Conservation (phyloP, 1,140 invertebrate species). For the Anoplolepis gracilipes region DNA sequence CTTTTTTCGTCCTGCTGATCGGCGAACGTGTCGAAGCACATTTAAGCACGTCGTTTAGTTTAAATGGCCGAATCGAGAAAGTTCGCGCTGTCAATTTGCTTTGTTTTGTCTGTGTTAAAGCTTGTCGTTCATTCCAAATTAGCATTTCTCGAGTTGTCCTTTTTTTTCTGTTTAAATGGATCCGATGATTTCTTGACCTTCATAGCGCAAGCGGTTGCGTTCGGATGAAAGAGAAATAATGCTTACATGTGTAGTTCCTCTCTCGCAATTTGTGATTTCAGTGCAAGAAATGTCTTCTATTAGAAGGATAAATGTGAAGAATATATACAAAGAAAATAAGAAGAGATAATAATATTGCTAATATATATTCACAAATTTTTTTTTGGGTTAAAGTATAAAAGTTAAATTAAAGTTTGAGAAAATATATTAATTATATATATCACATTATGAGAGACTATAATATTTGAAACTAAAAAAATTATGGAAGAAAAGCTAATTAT, state of each 20-base stretch:
- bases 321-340: background rate
- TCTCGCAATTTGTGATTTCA: background rate
- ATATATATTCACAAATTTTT: background rate
- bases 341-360: background rate
- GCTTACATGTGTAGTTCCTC: background rate
- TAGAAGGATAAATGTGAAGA: background rate
- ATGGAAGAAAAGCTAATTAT: no score
- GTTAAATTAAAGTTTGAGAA: background rate
- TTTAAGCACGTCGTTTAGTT: no score
- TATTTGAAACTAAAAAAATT: no score
- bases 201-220: background rate
- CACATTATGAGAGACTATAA: no score
- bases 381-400: background rate
- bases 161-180: background rate
- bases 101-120: background rate
- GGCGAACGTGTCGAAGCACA: background rate
- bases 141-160: background rate
- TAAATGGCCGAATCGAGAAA: constrained; percentile 65
- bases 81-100: constrained; percentile 36
- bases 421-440: background rate
- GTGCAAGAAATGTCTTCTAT: background rate
- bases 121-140: background rate
- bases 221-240: background rate
- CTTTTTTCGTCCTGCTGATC: constrained; percentile 1
- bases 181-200: background rate